phyloP scores from a whole-genome alignment of 2,113 vertebrate species.

The Tursiops truncatus region DNA sequence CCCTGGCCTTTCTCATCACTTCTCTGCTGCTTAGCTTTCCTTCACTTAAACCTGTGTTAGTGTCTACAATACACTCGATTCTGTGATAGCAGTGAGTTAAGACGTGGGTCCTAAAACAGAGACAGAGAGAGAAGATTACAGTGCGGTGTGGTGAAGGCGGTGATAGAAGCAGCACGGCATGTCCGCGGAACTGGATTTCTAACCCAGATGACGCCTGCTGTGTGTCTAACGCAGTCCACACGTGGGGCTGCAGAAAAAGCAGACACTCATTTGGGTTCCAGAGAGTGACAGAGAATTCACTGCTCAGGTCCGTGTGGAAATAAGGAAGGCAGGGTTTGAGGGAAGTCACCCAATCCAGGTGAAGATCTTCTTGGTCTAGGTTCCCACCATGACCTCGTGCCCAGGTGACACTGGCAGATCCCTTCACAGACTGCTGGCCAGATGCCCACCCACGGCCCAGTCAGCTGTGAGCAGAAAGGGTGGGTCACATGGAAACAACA shows the following conservation, averaged over 20 bases:
- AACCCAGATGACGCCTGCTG: background rate
- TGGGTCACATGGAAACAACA: background rate
- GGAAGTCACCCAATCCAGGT: too few relatives aligned
- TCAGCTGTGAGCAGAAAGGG: too few relatives aligned
- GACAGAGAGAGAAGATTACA: background rate
- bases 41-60: background rate
- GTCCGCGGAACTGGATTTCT: background rate
- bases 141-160: too few relatives aligned
- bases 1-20: background rate
- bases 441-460: rapidly evolving
- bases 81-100: background rate
- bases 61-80: background rate
- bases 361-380: background rate
- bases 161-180: background rate
- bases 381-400: background rate
- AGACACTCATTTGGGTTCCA: background rate
- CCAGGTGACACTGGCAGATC: rapidly evolving
- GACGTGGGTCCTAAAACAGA: background rate
- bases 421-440: background rate
- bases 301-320: background rate
- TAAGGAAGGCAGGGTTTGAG: background rate
- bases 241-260: background rate
- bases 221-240: background rate
- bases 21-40: background rate
- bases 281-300: background rate